Base-by-base conservation (phyloP, 92 coral and sea anemone species). In the Metridium senile region DNA sequence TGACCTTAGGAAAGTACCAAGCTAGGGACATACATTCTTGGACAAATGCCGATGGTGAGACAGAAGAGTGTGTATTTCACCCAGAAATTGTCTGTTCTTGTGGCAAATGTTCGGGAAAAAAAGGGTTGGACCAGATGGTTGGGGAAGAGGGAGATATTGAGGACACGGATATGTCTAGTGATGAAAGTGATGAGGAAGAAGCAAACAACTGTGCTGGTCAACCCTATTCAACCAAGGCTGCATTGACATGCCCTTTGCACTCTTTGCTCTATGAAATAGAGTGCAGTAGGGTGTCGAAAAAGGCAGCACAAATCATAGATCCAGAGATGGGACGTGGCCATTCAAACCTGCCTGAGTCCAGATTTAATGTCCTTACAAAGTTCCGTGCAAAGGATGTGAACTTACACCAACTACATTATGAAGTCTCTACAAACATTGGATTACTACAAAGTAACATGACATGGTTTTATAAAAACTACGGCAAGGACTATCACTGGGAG, bases 211-310 rank as follows among this genome's bases (percentile, higher is more conserved):
- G 84, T 26, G 52, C 52, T 49, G 71, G 85, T 27, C 67, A 87
- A 61, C 82, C 82, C 61, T 87, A 87, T 58, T 62, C 63, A 63
- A 70, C 82, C n/a, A 74, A 71, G 18, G 57, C 79, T 62, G 33
- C 53, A 45, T 58, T 86, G 71, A 76, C 74, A 51, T 86, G 87
- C 70, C 78, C 66, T 2, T 62, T 86, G 17, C 90, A 86, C 33
- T 57, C 63, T 32, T 82, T 86, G 34, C 53, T 74, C 19, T 88
- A 88, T 74, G 92, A 88, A 74, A 78, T 74, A 45, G 92, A 87
- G 72, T 87, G 92, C 58, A 64, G 32, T 34, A 59, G 74, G 1
- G 61, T 81, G 35, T 88, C 81, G 18, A 68, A 70, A 46, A 73
- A 84, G 33, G 83, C 89, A 51, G 70, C 58, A 54, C 23, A 74